Conservation (phyloP, 2,113 vertebrate genomes). For the Alaudala cheleensis region DNA sequence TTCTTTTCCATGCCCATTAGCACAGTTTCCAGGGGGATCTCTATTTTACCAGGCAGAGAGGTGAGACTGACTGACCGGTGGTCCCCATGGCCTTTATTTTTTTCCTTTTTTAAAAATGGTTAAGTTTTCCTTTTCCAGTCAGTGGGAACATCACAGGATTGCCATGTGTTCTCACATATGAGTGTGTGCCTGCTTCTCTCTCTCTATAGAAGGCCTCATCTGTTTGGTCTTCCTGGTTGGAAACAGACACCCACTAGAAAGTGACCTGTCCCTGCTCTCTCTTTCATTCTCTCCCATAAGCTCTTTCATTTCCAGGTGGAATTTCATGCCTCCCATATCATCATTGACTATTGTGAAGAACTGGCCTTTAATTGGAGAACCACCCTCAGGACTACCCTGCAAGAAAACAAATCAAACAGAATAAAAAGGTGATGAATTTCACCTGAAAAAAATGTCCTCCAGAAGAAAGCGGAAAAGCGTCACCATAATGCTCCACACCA, state of each 20-base stretch:
- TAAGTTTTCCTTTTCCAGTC: background rate
- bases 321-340: background rate
- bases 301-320: background rate
- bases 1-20: background rate
- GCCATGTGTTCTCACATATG: background rate
- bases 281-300: background rate
- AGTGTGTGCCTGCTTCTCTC: background rate
- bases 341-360: background rate
- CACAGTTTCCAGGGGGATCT: background rate
- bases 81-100: background rate
- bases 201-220: background rate
- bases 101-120: fast-evolving
- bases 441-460: background rate
- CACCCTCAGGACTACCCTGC: background rate
- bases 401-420: background rate
- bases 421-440: background rate
- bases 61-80: background rate
- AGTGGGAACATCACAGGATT: fast-evolving
- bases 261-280: background rate
- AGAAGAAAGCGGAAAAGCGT: background rate
- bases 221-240: fast-evolving
- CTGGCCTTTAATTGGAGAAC: background rate
- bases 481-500: background rate
- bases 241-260: background rate
- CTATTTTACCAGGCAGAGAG: background rate